phyloP scores from a whole-genome alignment of 2,888 invertebrate species.

The Latheticus oryzae region DNA sequence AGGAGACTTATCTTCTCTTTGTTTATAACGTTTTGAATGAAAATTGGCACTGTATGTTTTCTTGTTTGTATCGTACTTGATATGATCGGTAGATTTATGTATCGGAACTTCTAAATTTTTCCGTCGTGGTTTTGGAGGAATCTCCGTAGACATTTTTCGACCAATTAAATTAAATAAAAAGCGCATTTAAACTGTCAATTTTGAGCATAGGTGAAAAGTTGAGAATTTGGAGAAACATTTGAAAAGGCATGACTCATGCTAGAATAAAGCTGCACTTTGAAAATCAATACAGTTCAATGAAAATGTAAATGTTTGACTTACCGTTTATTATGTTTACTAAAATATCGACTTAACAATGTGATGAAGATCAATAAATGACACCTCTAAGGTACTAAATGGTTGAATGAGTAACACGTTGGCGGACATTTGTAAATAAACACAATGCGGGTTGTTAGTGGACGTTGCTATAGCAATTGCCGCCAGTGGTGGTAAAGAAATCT shows the following conservation, averaged over 20 bases:
- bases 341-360: conserved; percentile 43
- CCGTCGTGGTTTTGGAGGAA: conserved; percentile 53
- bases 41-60: conserved; percentile 59
- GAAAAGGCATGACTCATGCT: conserved; percentile 12
- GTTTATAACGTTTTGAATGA: conserved; percentile 47
- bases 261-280: neutral
- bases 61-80: conserved; percentile 20
- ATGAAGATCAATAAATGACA: conserved; percentile 34
- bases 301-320: conserved; percentile 17
- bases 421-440: conserved; percentile 50
- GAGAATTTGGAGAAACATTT: conserved; percentile 5
- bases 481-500: too few relatives aligned
- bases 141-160: conserved; percentile 44
- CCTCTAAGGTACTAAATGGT: conserved; percentile 15
- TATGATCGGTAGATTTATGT: conserved; percentile 46
- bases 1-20: conserved; percentile 35
- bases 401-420: conserved; percentile 36
- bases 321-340: conserved; percentile 28
- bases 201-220: conserved; percentile 58
- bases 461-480: conserved; percentile 32
- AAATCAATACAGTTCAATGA: conserved; percentile 10
- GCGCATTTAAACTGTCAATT: conserved; percentile 3
- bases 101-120: conserved; percentile 59
- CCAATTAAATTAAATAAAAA: conserved; percentile 11
- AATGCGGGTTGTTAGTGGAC: conserved; percentile 46